phyloP scores from a whole-genome alignment of 2,888 invertebrate species.

The Lathronympha strigana region DNA sequence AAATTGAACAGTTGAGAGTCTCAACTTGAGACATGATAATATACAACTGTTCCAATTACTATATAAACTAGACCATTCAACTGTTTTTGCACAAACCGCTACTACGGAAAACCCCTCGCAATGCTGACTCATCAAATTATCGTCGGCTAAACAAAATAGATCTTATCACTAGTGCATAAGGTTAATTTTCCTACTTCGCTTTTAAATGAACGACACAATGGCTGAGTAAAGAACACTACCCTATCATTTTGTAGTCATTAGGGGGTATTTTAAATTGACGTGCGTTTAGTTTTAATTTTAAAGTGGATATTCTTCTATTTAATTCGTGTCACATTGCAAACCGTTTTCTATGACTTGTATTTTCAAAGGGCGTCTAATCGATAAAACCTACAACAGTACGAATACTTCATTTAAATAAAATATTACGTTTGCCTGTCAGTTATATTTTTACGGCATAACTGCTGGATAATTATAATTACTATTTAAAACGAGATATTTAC shows the following conservation, averaged over 20 bases:
- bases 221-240: neutral
- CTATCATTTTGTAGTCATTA: conserved; percentile 2
- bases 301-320: neutral
- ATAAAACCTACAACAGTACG: too few relatives aligned
- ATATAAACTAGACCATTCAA: neutral
- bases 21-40: neutral
- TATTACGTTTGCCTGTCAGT: too few relatives aligned
- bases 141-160: neutral
- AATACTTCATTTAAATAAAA: too few relatives aligned
- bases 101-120: conserved; percentile 6
- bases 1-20: too few relatives aligned
- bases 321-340: neutral
- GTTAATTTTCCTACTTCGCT: neutral
- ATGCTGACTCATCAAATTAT: conserved; percentile 16
- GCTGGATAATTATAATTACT: too few relatives aligned
- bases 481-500: too few relatives aligned
- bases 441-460: too few relatives aligned
- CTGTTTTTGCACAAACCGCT: conserved; percentile 14
- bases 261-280: conserved; percentile 13
- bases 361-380: too few relatives aligned
- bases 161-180: neutral
- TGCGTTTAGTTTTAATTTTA: neutral
- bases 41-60: neutral
- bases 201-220: neutral
- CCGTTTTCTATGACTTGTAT: neutral